Evolutionary conservation across 2,888 invertebrate genomes (phyloP).

Genomic region (Euplagia quadripunctaria): DNA sequence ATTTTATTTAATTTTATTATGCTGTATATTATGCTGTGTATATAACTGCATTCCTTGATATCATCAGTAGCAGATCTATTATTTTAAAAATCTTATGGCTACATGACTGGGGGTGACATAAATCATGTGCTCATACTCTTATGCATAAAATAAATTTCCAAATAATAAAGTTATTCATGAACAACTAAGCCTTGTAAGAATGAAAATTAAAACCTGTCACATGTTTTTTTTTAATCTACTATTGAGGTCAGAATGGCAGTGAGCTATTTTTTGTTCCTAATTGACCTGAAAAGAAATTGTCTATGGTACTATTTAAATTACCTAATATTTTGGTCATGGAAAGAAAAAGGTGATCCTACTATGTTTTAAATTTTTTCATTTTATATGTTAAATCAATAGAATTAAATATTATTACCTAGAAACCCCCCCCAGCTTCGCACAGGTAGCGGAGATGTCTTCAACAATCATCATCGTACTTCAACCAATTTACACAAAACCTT

Average conservation of each 20-base stretch:
- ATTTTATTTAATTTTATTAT: too few species aligned
- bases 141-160: not conserved
- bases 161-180: not conserved
- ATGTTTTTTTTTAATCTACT: not conserved
- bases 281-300: slow-evolving; percentile 9
- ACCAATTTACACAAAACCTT: too few species aligned
- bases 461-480: too few species aligned
- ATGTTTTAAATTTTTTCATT: too few species aligned
- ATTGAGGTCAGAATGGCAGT: not conserved
- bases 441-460: too few species aligned
- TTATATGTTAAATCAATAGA: too few species aligned
- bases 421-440: too few species aligned
- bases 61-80: not conserved
- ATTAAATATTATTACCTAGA: too few species aligned
- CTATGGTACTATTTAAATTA: not conserved
- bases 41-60: accelerated
- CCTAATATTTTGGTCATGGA: not conserved
- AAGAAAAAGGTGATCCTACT: too few species aligned
- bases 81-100: not conserved
- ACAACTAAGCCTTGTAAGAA: not conserved
- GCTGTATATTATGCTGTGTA: too few species aligned
- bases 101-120: not conserved
- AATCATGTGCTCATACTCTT: not conserved
- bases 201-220: too few species aligned
- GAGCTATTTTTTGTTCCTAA: slow-evolving; percentile 16